Conservation (phyloP, 2,797 vertebrate genomes). For the Cirrhinus mrigala region DNA sequence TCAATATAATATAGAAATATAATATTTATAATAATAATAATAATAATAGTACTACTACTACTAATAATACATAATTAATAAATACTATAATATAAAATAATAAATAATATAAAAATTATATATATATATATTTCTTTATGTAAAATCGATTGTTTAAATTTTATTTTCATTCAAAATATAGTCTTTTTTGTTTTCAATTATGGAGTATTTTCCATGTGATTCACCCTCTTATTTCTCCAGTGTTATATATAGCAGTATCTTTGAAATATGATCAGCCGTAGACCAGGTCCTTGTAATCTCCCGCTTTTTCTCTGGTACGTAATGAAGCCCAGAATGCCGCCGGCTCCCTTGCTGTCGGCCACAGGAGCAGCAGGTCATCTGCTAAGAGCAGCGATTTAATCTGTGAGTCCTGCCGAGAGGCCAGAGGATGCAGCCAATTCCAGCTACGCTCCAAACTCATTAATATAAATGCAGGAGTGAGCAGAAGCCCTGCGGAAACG, state of each 20-base stretch:
- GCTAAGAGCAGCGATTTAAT: slow-evolving; percentile 43
- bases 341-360: background rate
- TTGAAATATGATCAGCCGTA: background rate
- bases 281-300: slow-evolving; percentile 12
- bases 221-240: background rate
- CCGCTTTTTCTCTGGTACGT: background rate
- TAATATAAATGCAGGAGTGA: slow-evolving; percentile 29
- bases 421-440: slow-evolving; percentile 29
- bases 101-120: too few species aligned
- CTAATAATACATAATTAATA: too few species aligned
- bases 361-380: slow-evolving; percentile 8
- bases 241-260: background rate
- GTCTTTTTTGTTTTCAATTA: background rate
- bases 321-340: slow-evolving; percentile 6
- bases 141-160: background rate
- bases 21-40: too few species aligned
- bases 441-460: slow-evolving; percentile 12
- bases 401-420: slow-evolving; percentile 14
- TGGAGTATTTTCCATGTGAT: background rate
- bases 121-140: background rate
- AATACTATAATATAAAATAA: too few species aligned
- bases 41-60: too few species aligned
- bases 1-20: too few species aligned
- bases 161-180: background rate
- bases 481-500: background rate